These are phyloP conservation scores for Caenorhabditis macrosperma DNA, from an alignment of 2,888 invertebrate genomes.

Conservation along the genomic window DNA sequence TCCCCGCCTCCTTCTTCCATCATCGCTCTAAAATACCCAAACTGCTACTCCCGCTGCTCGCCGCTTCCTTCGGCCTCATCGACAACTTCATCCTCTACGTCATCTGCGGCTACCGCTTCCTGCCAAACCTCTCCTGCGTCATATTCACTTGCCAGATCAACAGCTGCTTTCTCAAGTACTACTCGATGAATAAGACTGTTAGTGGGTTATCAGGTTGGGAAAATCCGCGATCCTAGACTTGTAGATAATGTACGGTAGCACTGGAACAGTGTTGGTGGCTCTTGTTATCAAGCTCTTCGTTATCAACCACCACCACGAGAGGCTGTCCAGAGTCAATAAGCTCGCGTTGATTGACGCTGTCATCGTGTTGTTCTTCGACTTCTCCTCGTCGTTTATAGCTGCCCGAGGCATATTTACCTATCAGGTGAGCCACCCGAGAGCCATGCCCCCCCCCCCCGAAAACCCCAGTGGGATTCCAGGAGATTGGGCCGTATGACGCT, in stretches of 20 bases:
- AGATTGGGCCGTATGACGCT: slow-evolving; percentile 23
- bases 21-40: slow-evolving; percentile 18
- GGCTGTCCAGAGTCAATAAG: slow-evolving; percentile 28
- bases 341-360: slow-evolving; percentile 34
- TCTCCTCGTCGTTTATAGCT: slow-evolving; percentile 34
- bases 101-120: slow-evolving; percentile 17
- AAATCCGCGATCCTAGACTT: no score
- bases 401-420: slow-evolving; percentile 29
- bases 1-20: slow-evolving; percentile 8
- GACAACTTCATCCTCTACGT: slow-evolving; percentile 24
- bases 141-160: slow-evolving; percentile 41
- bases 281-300: slow-evolving; percentile 24
- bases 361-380: slow-evolving; percentile 37
- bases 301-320: slow-evolving; percentile 11
- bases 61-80: slow-evolving; percentile 17
- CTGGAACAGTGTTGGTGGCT: slow-evolving; percentile 17
- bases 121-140: slow-evolving; percentile 30
- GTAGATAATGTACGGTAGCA: slow-evolving; percentile 42
- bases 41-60: slow-evolving; percentile 17
- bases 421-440: slow-evolving; percentile 24
- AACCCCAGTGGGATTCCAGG: neutral
- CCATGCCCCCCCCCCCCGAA: no score
- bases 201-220: neutral
- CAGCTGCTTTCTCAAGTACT: slow-evolving; percentile 23
- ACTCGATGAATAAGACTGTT: slow-evolving; percentile 40